Conservation (phyloP, 2,797 vertebrate genomes). For the Acestrorhynchus altus region DNA sequence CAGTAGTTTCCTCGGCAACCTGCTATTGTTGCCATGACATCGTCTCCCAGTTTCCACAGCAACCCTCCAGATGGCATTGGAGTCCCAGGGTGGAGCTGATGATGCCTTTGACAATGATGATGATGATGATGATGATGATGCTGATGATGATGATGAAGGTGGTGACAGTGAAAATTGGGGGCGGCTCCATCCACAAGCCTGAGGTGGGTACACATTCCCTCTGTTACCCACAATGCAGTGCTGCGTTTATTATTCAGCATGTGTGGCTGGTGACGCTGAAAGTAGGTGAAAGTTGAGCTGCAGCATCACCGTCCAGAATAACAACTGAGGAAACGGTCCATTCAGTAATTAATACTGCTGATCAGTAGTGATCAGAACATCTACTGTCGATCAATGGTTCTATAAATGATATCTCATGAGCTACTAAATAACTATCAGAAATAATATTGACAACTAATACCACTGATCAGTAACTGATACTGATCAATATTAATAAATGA, state of each 20-base stretch:
- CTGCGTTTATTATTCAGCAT: background rate
- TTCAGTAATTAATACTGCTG: background rate
- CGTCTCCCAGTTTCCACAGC: slow-evolving; percentile 83
- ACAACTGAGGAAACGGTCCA: background rate
- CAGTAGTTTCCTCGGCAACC: slow-evolving; percentile 92
- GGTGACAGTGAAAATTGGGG: background rate
- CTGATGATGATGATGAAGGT: background rate
- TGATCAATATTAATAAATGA: too few species aligned
- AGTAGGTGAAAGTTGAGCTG: background rate
- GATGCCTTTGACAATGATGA: background rate
- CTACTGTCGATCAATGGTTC: background rate
- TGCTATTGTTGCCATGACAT: slow-evolving; percentile 93
- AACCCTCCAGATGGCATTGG: slow-evolving; percentile 90
- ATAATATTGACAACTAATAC: too few species aligned
- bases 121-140: background rate
- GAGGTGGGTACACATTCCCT: background rate
- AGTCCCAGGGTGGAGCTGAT: slow-evolving; percentile 46
- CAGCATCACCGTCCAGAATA: background rate
- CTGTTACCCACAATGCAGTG: background rate
- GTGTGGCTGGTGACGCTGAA: background rate
- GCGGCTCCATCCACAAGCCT: background rate
- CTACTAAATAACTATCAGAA: too few species aligned
- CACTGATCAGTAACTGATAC: background rate
- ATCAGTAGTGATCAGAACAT: background rate
- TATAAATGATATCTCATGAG: too few species aligned